Conservation (phyloP, 1,140 invertebrate genomes). For the Calycopis cecrops region DNA sequence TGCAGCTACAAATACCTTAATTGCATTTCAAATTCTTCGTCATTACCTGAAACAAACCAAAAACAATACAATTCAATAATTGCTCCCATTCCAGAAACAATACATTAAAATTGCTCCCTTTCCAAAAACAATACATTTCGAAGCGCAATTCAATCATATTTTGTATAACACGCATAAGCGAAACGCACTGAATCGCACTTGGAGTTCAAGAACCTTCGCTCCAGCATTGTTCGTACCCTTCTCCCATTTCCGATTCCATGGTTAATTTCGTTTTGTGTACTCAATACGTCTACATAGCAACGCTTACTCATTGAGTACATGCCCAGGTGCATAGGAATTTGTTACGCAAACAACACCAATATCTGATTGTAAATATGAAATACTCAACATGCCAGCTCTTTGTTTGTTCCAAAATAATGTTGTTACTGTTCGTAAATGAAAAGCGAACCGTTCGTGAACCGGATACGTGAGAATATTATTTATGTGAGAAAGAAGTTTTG, state of each 20-base stretch:
- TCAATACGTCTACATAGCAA: slow-evolving; percentile 34
- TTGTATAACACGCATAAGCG: not conserved
- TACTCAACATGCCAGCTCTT: not conserved
- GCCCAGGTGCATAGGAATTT: slow-evolving; percentile 44
- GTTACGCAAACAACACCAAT: slow-evolving; percentile 45
- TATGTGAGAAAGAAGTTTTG: not conserved
- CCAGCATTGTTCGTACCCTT: slow-evolving; percentile 33
- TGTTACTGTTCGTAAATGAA: slow-evolving; percentile 29
- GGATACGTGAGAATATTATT: not conserved
- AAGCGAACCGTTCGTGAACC: slow-evolving; percentile 19
- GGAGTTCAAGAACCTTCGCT: slow-evolving; percentile 46
- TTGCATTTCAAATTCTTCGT: not conserved
- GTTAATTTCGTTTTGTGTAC: slow-evolving; percentile 38
- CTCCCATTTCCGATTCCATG: slow-evolving; percentile 42
- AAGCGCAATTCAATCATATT: not conserved
- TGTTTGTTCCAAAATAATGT: slow-evolving; percentile 29
- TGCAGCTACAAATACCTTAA: not conserved
- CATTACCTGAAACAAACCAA: slow-evolving; percentile 17
- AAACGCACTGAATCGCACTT: not conserved
- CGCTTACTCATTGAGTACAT: slow-evolving; percentile 30
- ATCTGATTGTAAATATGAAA: slow-evolving; percentile 29
- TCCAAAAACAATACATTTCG: slow-evolving; percentile 6
- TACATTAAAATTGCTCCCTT: too few relatives aligned
- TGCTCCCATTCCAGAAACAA: too few relatives aligned
- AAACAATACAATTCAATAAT: slow-evolving; percentile 5